Evolutionary conservation across 2,888 invertebrate genomes (phyloP).

Genomic region (Hemaris fuciformis): DNA sequence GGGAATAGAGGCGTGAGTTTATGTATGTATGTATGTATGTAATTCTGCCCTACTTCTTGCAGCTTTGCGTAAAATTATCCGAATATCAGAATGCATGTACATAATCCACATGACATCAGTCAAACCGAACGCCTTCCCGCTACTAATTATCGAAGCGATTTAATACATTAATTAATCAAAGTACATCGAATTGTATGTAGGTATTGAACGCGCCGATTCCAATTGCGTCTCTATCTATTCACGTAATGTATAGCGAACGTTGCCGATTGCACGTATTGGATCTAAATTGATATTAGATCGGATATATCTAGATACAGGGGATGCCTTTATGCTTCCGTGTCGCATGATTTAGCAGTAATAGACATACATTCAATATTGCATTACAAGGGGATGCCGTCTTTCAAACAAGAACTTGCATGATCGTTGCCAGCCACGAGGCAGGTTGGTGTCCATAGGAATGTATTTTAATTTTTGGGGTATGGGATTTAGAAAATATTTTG

Average conservation of each 20-base stretch:
- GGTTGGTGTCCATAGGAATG: too few relatives aligned
- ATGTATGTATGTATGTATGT: too few relatives aligned
- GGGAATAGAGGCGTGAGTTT: too few relatives aligned
- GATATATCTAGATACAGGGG: background rate
- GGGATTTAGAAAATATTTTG: too few relatives aligned
- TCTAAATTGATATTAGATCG: background rate
- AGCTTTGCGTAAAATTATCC: too few relatives aligned
- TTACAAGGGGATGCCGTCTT: too few relatives aligned
- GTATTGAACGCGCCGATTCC: background rate
- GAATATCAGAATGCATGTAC: too few relatives aligned
- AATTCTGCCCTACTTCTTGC: too few relatives aligned
- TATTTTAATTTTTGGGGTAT: too few relatives aligned
- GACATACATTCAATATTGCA: too few relatives aligned
- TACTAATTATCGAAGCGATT: background rate
- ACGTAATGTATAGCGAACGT: background rate
- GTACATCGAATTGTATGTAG: background rate
- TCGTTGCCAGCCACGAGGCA: too few relatives aligned
- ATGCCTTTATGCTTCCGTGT: background rate
- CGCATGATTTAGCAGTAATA: background rate
- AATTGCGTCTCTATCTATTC: background rate
- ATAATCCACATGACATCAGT: background rate
- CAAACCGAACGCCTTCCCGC: background rate
- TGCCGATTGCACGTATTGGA: background rate
- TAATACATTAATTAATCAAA: background rate
- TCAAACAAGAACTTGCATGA: too few relatives aligned